Evolutionary conservation across 2,888 invertebrate genomes (phyloP).

Genomic region (Campoletis raptor): DNA sequence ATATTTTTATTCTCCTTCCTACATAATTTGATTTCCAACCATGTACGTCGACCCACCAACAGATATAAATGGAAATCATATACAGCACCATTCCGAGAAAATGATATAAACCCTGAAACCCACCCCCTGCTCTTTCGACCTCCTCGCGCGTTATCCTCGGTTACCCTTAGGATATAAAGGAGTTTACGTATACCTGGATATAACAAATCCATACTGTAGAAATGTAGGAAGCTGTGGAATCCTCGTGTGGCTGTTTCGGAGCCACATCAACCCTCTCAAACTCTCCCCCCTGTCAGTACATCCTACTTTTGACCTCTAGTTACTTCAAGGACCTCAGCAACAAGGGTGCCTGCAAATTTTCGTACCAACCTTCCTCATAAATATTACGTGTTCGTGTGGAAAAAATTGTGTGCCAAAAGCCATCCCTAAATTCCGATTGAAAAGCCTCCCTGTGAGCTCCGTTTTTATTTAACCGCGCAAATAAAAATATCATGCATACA

Average conservation of each 20-base stretch:
- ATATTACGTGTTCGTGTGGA: background rate
- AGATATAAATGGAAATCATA: background rate
- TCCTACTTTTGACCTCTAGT: conserved; percentile 10
- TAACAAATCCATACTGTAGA: background rate
- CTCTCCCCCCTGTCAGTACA: background rate
- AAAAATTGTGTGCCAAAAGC: background rate
- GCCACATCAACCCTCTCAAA: conserved; percentile 10
- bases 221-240: background rate
- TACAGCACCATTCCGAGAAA: background rate
- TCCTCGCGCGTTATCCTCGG: background rate
- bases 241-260: background rate
- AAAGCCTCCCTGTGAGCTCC: background rate
- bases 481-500: background rate
- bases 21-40: background rate
- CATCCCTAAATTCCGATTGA: background rate
- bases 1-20: background rate
- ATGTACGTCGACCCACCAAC: background rate
- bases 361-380: background rate
- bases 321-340: background rate
- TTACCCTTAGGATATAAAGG: background rate
- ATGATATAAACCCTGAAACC: background rate
- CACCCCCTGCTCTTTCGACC: background rate
- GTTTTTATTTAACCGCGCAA: background rate
- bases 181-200: background rate
- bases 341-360: background rate